Conservation (phyloP, 2,888 invertebrate genomes). For the Malthinus seriepunctatus region DNA sequence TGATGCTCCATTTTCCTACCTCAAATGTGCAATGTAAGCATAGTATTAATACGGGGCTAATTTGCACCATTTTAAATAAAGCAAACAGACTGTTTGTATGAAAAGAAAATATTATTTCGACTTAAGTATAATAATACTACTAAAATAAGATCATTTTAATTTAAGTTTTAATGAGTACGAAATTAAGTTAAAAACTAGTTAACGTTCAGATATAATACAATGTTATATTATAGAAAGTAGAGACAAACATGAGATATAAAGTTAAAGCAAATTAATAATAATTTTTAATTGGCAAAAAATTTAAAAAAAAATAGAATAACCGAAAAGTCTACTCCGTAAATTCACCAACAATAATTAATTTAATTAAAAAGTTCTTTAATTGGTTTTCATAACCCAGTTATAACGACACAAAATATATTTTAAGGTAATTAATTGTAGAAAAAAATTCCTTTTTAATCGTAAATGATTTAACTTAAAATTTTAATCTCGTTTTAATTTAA, state of each 20-base stretch:
- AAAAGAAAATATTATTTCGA: neutral
- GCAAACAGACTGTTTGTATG: neutral
- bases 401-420: constrained; percentile 4
- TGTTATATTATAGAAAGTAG: too few relatives aligned
- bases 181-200: neutral
- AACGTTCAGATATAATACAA: neutral
- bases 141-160: neutral
- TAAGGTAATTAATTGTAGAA: neutral
- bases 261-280: too few relatives aligned
- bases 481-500: too few relatives aligned
- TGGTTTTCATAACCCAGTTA: neutral
- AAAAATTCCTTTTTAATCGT: neutral
- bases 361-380: constrained; percentile 1
- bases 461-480: too few relatives aligned
- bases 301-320: too few relatives aligned
- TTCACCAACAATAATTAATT: neutral
- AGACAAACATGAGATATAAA: too few relatives aligned
- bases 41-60: constrained; percentile 13
- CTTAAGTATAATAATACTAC: constrained; percentile 1
- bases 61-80: constrained; percentile 9
- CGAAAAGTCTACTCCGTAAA: neutral
- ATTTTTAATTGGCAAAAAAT: too few relatives aligned
- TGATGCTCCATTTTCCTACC: neutral
- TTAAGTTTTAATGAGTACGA: constrained; percentile 2
- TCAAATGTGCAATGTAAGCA: constrained; percentile 10